Evolutionary conservation across 2,113 vertebrate genomes (phyloP).

Genomic region (Campylomormyrus numenius): DNA sequence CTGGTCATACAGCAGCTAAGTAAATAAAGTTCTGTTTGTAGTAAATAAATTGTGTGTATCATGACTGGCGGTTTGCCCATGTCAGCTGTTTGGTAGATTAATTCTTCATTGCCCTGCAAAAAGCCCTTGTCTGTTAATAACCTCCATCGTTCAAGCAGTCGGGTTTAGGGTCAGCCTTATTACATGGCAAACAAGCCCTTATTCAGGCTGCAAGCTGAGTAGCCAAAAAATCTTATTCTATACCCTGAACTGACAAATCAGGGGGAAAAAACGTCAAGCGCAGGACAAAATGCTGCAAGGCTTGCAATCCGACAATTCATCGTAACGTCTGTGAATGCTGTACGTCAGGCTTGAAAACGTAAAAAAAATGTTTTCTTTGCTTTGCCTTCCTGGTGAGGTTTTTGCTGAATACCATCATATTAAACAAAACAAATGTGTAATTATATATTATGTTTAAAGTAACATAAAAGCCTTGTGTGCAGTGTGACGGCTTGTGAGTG

Average conservation of each 20-base stretch:
- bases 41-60: not conserved
- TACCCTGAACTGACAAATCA: not conserved
- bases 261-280: not conserved
- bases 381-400: not conserved
- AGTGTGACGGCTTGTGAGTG: not conserved
- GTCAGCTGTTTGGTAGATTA: constrained; percentile 1
- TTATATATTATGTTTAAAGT: not conserved
- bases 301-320: not conserved
- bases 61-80: not conserved
- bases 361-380: not conserved
- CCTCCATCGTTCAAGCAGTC: not conserved
- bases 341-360: not conserved
- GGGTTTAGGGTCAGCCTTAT: not conserved
- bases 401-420: not conserved
- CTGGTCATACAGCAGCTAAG: not conserved
- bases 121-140: not conserved
- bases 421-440: not conserved
- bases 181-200: not conserved
- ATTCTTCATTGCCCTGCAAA: not conserved
- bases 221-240: not conserved
- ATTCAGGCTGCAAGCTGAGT: not conserved
- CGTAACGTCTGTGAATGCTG: not conserved
- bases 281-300: not conserved
- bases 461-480: not conserved
- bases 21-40: not conserved